These are phyloP conservation scores for Hylia prasina DNA, from an alignment of 2,113 vertebrate species.

Conservation along the genomic window DNA sequence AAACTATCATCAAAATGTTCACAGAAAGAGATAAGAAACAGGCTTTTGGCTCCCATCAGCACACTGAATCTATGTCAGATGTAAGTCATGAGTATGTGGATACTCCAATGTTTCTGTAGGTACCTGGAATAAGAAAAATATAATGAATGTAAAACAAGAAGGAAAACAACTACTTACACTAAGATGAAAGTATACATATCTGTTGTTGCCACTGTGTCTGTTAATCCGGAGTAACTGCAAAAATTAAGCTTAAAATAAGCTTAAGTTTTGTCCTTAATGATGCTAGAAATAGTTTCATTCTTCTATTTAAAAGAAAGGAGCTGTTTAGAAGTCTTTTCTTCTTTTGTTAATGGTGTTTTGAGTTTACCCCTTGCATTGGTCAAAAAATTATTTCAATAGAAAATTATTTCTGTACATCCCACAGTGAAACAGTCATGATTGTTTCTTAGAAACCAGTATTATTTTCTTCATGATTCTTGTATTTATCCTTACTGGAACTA, in stretches of 20 bases:
- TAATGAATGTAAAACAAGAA: background rate
- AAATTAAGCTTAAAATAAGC: background rate
- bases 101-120: background rate
- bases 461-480: background rate
- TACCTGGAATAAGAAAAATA: background rate
- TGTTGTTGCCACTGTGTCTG: background rate
- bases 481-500: background rate
- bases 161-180: background rate
- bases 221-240: background rate
- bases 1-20: background rate
- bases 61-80: background rate
- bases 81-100: background rate
- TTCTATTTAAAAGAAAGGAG: background rate
- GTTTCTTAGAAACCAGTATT: background rate
- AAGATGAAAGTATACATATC: background rate
- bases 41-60: background rate
- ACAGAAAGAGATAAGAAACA: background rate
- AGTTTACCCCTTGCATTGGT: background rate
- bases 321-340: rapidly evolving
- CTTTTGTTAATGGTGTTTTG: background rate
- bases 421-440: background rate
- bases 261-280: background rate
- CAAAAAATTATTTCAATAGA: background rate
- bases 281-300: background rate
- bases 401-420: background rate